Evolutionary conservation across 2,797 vertebrate species (phyloP), one percentile per base, ranked within the genome.

Genomic region (Sebastes hubbsi): DNA sequence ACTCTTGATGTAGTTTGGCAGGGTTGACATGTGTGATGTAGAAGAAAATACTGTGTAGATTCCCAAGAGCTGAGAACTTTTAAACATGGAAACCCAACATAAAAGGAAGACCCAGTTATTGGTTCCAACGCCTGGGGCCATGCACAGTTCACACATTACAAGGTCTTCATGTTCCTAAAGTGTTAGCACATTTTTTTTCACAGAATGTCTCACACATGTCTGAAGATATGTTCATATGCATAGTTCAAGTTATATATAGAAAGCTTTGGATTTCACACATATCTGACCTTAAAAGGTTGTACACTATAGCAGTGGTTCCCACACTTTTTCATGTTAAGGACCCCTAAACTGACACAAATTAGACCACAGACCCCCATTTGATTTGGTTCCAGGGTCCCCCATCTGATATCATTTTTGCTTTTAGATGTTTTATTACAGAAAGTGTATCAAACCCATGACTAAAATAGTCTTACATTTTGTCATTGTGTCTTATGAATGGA

Each of bases 121-220:
- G 80, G 68, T 81, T 88, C 88, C 86, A 90, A 69, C 0, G n/a
- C 71, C 34, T 42, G 16, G 49, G 60, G 60, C 65, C 70, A 8
- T n/a, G 13, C 65, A 49, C 66, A 68, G 70, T 62, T 79, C 55
- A 69, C 14, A 34, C 29, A 54, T 62, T 68, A 72, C 32, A 83
- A 64, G 32, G 63, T 83, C 65, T 68, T 65, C 9, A 5, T 76
- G 61, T 78, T 82, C 60, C 64, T 72, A 42, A 87, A 77, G 71
- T 71, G 58, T 73, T 62, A 24, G 32, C 79, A 88, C 66, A 62
- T 86, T 88, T 88, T 88, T 88, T 54, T 34, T 46, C 27, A 60
- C 32, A 72, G 16, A 52, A 25, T 34, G 24, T 68, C 38, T 64
- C 67, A 38, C 6, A 58, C 77, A 72, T 24, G 72, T 78, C 29